phyloP scores from a whole-genome alignment of 2,888 invertebrate genomes.

The Leucozona laternaria region DNA sequence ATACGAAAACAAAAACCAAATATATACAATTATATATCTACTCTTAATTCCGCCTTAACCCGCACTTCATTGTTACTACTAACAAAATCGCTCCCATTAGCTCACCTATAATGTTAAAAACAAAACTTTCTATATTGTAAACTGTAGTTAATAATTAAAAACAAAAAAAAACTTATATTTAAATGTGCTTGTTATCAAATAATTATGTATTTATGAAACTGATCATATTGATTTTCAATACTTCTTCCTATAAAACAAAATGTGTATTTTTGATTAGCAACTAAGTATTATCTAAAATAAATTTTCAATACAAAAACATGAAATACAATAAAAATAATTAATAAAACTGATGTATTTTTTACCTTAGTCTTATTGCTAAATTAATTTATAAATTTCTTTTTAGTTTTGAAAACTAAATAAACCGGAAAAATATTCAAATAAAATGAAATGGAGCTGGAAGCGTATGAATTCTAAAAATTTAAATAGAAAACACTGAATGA shows the following conservation, averaged over 20 bases:
- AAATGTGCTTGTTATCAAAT: constrained; percentile 1
- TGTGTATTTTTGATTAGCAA: constrained; percentile 1
- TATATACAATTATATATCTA: neutral
- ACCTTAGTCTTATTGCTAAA: neutral
- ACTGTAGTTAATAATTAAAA: neutral
- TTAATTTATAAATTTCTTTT: neutral
- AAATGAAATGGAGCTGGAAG: too few species aligned
- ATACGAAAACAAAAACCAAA: neutral
- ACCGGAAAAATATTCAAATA: too few species aligned
- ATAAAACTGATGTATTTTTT: neutral
- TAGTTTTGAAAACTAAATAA: neutral
- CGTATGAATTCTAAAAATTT: too few species aligned
- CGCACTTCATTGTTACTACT: neutral
- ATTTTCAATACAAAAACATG: constrained; percentile 1
- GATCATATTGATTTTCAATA: constrained; percentile 61
- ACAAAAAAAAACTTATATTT: neutral
- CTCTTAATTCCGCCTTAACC: neutral
- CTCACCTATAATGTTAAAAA: neutral
- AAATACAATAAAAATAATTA: neutral
- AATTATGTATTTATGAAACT: neutral
- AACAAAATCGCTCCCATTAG: neutral
- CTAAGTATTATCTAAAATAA: neutral
- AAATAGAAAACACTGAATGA: too few species aligned
- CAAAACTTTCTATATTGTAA: neutral
- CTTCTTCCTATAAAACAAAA: constrained; percentile 48